phyloP scores from a whole-genome alignment of 2,888 invertebrate genomes.

The Hirtodrosophila duncani region DNA sequence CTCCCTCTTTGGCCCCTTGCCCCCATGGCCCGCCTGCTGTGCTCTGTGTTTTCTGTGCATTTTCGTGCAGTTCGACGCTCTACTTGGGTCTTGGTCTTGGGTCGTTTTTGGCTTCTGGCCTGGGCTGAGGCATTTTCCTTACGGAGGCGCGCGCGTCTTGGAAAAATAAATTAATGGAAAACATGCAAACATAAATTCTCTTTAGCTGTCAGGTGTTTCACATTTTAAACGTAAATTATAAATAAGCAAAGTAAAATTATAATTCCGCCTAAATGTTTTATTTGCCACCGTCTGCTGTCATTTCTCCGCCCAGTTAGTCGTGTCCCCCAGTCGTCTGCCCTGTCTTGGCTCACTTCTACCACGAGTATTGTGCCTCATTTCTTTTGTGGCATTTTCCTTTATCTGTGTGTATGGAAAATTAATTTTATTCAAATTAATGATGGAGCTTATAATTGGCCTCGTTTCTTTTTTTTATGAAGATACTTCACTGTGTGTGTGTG shows the following conservation, averaged over 20 bases:
- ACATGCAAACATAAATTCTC: conserved; percentile 75
- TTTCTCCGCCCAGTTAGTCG: conserved; percentile 4
- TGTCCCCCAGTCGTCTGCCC: background rate
- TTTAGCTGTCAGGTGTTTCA: conserved; percentile 75
- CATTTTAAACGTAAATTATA: conserved; percentile 72
- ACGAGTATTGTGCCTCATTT: conserved; percentile 32
- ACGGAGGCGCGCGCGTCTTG: conserved; percentile 29
- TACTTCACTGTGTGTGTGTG: conserved; percentile 38
- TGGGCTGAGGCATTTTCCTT: conserved; percentile 49
- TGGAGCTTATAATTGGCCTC: conserved; percentile 68
- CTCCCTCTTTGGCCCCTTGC: background rate
- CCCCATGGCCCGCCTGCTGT: conserved; percentile 20
- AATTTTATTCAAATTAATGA: conserved; percentile 71
- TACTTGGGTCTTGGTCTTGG: conserved; percentile 9
- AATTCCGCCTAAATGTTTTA: conserved; percentile 68
- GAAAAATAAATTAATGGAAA: conserved; percentile 75
- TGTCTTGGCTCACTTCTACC: conserved; percentile 17
- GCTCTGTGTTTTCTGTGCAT: conserved; percentile 22
- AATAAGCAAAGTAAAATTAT: conserved; percentile 66
- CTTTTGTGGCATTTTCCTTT: conserved; percentile 40
- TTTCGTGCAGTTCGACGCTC: conserved; percentile 33
- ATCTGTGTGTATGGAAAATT: conserved; percentile 46
- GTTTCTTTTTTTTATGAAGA: conserved; percentile 45
- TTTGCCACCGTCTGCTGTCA: conserved; percentile 59
- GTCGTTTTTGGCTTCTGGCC: too few species aligned